Base-by-base conservation (phyloP, 1,140 invertebrate genomes). In the Phortica variegata region DNA sequence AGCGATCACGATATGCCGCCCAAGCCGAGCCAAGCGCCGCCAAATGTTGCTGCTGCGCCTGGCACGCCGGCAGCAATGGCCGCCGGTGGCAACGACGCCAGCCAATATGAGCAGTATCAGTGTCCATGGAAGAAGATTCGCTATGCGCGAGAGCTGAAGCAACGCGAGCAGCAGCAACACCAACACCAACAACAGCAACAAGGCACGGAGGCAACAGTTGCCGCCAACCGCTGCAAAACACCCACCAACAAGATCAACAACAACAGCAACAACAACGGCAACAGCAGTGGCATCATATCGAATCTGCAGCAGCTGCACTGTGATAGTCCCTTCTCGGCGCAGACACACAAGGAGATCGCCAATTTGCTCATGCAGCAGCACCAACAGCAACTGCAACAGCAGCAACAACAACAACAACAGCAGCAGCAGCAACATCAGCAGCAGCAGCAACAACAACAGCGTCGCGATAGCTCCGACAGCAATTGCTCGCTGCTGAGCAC, bases 121-220 rank as follows among this genome's bases (percentile, higher is more conserved):
- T 76, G 68, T 45, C 73, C 73, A 4, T 76, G 73, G 73, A 76
- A 76, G 41, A 76, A 76, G 51, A 76, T 75, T 10, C 60, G 73
- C 3, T 76, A 60, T 49, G 73, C 73, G 17, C 52, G 73, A 2
- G 73, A 76, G 57, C 61, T 71, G 6, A 75, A 73, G 45, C 73
- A 70, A 39, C 58, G 65, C n/a, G 63, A 74, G 49, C 40, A 60
- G 56, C 52, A 70, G 37, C 54, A 48, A 8, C 33, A 54, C 13
- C 31, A 42, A 19, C 39, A 53, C 29, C n/a, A n/a, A n/a, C n/a
- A n/a, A n/a, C n/a, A n/a, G n/a, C n/a, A n/a, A n/a, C n/a, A n/a
- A n/a, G n/a, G 23, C 41, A 63, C 36, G 32, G 13, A 15, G 32
- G 52, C 54, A 49, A 49, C 48, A 39, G 20, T 38, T 16, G 34